Conservation (phyloP, 1,140 invertebrate species). For the Gyrodactylus salaris region DNA sequence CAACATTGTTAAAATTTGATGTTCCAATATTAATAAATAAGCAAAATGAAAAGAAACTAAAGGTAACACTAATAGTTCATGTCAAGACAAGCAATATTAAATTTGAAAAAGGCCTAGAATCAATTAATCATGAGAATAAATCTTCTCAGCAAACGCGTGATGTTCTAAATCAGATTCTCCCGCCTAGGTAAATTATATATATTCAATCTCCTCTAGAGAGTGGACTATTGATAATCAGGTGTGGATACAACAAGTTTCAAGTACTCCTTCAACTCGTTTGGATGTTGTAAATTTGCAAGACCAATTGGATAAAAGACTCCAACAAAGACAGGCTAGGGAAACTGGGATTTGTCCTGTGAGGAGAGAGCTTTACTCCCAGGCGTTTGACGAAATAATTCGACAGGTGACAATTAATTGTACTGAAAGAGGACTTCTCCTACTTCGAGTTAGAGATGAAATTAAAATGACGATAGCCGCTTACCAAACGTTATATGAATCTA, state of each 20-base stretch:
- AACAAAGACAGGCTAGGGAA: slow-evolving; percentile 49
- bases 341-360: slow-evolving; percentile 66
- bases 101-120: neutral
- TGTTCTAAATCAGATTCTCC: neutral
- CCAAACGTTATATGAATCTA: slow-evolving; percentile 68
- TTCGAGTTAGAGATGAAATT: slow-evolving; percentile 68
- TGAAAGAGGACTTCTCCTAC: slow-evolving; percentile 58
- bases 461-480: slow-evolving; percentile 77
- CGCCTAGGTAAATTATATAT: neutral
- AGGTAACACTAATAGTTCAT: too few species aligned
- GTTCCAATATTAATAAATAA: neutral
- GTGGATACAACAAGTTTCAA: slow-evolving; percentile 31
- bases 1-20: neutral
- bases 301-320: slow-evolving; percentile 46
- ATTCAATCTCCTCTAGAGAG: slow-evolving; percentile 21
- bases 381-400: slow-evolving; percentile 61
- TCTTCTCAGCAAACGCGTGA: neutral
- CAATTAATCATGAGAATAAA: neutral
- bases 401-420: slow-evolving; percentile 87
- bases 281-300: slow-evolving; percentile 67
- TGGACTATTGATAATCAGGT: slow-evolving; percentile 38
- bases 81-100: neutral
- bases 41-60: neutral
- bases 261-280: slow-evolving; percentile 48
- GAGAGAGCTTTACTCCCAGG: slow-evolving; percentile 54